Conservation (phyloP, 2,888 invertebrate species). For the Hirudinaria manillensis region DNA sequence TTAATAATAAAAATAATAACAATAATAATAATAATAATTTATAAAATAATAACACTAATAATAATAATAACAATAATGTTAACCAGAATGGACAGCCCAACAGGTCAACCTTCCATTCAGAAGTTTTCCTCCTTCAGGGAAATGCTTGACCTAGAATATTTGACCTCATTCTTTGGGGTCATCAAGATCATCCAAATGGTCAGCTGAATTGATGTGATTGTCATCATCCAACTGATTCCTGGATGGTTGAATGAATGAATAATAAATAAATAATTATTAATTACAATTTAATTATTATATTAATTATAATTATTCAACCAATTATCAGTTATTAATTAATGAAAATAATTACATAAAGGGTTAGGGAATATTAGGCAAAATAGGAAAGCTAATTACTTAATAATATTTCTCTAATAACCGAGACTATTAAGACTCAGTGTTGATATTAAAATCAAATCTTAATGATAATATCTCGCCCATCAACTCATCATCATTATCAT, state of each 20-base stretch:
- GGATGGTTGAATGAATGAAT: neutral
- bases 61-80: no score
- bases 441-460: no score
- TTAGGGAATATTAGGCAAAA: no score
- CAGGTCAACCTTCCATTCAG: neutral
- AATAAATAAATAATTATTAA: neutral
- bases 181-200: slow-evolving; percentile 6
- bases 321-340: neutral
- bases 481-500: neutral
- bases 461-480: neutral
- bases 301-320: neutral
- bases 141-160: neutral
- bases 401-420: no score
- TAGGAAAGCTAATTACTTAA: no score
- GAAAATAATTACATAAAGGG: neutral
- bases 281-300: neutral
- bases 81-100: no score
- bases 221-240: neutral
- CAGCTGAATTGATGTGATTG: neutral
- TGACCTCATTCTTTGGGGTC: slow-evolving; percentile 7
- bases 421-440: no score
- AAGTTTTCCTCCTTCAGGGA: neutral
- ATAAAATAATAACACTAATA: no score
- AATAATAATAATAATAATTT: no score
- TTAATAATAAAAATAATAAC: no score